Base-by-base conservation (phyloP, 2,113 vertebrate species). In the Syngnathus floridae region DNA sequence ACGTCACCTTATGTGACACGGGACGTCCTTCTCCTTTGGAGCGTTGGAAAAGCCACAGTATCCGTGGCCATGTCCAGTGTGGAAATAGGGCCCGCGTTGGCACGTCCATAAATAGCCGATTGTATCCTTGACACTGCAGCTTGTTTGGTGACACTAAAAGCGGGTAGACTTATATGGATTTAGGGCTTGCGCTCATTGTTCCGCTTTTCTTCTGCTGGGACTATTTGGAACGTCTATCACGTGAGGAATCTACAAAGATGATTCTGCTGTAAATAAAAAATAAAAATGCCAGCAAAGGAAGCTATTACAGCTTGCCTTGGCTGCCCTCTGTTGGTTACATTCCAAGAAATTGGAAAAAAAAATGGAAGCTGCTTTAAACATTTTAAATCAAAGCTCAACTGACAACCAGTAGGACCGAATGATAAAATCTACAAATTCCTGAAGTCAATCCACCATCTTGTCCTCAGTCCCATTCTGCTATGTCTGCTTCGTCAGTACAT, bases 81-180 rank as follows among this genome's bases (percentile, higher is more conserved):
- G 89, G 89, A 93, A 94, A 93, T 90, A 91, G 21, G 90, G 85
- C 81, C 62, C 10, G 87, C 88, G 84, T 89, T 88, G 82, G 82
- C 86, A 81, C 67, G 56, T 90, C 87, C 93, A 95, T 91, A 96
- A 96, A 96, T 96, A 95, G 92, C 69, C 90, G 89, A 90, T 78
- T 88, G 90, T 90, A 90, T 91, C 88, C 90, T 90, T 90, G 90
- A 93, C 93, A 92, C 90, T 89, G 81, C 73, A 82, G 65, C 83
- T 90, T 83, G 77, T 90, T 94, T 92, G 92, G 93, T 93, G 91
- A 91, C 87, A 84, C 88, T 87, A 86, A 90, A 91, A 92, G 71
- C 70, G 56, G 73, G 73, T 75, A 12, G 92, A 92, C 92, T 93
- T 93, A 94, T 93, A 94, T 93, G 93, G 93, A 91, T 93, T 93